A percentile compares a stretch with the other conserved stretches of the same genome.
Conservation (phyloP, 35 echinoderm and acorn worm genomes). For the Acanthaster planci region DNA sequence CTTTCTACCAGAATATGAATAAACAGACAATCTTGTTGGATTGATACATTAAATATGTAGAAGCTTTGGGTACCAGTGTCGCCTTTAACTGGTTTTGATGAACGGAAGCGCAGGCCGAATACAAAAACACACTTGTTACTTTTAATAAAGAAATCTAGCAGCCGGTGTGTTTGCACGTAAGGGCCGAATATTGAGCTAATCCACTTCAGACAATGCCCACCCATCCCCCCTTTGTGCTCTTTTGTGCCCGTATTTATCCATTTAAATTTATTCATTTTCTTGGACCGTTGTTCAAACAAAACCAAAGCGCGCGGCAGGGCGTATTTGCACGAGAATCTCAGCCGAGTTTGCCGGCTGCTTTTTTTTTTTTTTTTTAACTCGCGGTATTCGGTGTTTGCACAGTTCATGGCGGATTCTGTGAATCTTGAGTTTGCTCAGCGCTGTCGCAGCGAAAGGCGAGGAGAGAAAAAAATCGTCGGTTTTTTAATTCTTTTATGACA, state of each 20-base stretch:
- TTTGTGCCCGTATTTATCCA: neutral
- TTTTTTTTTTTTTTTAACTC: no score
- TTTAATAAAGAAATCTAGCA: no score
- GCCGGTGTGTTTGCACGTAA: no score
- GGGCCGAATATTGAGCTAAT: neutral
- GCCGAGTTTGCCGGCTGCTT: neutral
- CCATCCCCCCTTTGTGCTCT: neutral
- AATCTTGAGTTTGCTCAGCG: neutral
- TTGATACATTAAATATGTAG: no score
- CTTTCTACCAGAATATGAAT: no score
- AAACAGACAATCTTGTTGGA: no score
- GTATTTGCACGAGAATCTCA: neutral
- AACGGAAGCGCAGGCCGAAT: no score
- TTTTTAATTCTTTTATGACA: neutral
- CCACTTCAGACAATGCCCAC: neutral
- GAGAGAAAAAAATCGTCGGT: no score
- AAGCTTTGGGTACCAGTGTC: no score
- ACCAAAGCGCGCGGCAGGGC: neutral
- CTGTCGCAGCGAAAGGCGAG: neutral
- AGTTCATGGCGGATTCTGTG: neutral
- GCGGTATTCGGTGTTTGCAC: conserved; percentile 8
- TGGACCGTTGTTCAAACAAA: conserved; percentile 14
- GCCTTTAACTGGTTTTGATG: no score
- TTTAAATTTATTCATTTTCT: conserved; percentile 31
- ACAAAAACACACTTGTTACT: no score